These are phyloP conservation scores for Hypomecis atomaria DNA, from an alignment of 2,888 invertebrate genomes.

Conservation along the genomic window DNA sequence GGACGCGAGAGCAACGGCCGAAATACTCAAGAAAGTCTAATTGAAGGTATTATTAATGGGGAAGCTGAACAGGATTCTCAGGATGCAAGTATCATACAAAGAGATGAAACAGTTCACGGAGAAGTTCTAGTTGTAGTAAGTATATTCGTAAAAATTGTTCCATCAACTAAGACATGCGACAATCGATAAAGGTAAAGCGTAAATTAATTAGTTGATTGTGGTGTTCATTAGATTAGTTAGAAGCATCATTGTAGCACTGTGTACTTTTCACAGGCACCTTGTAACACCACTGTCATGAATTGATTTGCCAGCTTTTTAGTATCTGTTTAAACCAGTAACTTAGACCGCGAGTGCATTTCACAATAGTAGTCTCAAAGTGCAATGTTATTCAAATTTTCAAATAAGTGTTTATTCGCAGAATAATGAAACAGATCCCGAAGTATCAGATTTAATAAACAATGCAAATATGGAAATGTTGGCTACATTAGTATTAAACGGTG, in stretches of 20 bases:
- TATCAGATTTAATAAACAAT: constrained; percentile 87
- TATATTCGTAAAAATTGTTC: constrained; percentile 62
- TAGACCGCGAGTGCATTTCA: constrained; percentile 62
- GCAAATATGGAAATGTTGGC: constrained; percentile 96
- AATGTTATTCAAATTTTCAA: constrained; percentile 6
- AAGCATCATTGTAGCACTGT: constrained; percentile 76
- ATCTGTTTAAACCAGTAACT: constrained; percentile 57
- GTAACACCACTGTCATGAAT: constrained; percentile 74
- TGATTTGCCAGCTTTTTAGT: constrained; percentile 82
- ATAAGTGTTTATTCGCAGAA: constrained; percentile 61
- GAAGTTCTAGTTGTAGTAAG: constrained; percentile 77
- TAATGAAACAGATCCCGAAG: constrained; percentile 86
- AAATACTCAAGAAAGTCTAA: constrained; percentile 78
- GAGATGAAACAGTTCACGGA: constrained; percentile 69
- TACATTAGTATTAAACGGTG: constrained; percentile 93
- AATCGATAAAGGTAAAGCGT: constrained; percentile 72
- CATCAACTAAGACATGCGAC: constrained; percentile 63
- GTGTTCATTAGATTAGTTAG: constrained; percentile 78
- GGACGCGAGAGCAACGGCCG: constrained; percentile 77
- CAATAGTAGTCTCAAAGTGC: constrained; percentile 18
- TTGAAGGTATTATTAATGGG: constrained; percentile 78
- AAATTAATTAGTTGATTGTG: constrained; percentile 74
- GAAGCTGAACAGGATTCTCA: constrained; percentile 79
- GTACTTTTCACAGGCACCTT: constrained; percentile 74
- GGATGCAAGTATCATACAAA: constrained; percentile 77